Evolutionary conservation across 2,113 vertebrate genomes (phyloP), one percentile per base, ranked within the genome.

Genomic region (Scortum barcoo): DNA sequence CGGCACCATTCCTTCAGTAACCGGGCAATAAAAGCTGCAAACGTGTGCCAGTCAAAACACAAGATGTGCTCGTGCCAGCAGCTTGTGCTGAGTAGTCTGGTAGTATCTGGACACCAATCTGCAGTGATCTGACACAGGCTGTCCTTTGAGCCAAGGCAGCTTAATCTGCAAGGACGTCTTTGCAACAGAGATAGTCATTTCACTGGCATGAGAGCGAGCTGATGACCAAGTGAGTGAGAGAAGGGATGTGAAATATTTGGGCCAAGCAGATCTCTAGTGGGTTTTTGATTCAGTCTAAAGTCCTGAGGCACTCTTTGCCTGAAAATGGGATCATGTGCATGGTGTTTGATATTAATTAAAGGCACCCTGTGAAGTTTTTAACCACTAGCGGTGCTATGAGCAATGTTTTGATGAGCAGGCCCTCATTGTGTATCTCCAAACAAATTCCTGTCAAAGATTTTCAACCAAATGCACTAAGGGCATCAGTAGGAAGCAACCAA

Each of bases 91-190:
- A 30, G 63, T 54, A 26, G 57, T 69, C 48, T 69, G 70, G 65
- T 56, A 60, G 24, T 62, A 36, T 36, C 33, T 36, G 33, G 65
- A 48, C 76, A 60, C 36, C 79, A 68, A 80, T 73, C 77, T 76
- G 80, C 83, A 76, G 30, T 16, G 42, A 87, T 75, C 56, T 57
- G 84, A 85, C 78, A 81, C 60, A 60, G 20, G 7, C 38, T 28
- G 22, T 76, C 42, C 51, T 80, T 61, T 20, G n/a, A 75, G 76
- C 24, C 4, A 30, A 70, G 50, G 65, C 63, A 10, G 50, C 24
- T 61, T 77, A 54, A 68, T 76, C 72, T 65, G 74, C 51, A 84
- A 68, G 71, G 58, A 75, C 58, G 7, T 76, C 67, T 63, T 51
- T 40, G 74, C 30, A 74, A 57, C 63, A 36, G 30, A 70, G 57